Evolutionary conservation across 2,888 invertebrate genomes (phyloP).

Genomic region (Drosophila imparisetae): DNA sequence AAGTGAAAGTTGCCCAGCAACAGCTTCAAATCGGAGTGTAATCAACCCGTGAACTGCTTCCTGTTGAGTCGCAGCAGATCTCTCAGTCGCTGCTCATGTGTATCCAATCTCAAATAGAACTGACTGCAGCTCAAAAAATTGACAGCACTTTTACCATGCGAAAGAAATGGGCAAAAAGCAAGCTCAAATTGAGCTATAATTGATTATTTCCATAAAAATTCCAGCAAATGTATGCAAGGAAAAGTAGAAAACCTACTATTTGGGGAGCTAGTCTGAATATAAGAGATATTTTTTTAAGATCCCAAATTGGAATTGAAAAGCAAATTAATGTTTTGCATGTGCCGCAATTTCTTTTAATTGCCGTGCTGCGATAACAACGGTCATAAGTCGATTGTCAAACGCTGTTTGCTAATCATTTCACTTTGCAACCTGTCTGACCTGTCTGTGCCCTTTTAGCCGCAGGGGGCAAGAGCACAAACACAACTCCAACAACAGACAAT

Average conservation of each 20-base stretch:
- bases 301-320: not conserved
- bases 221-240: not conserved
- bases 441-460: not conserved
- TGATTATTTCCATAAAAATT: not conserved
- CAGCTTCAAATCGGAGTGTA: constrained; percentile 1
- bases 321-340: not conserved
- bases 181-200: not conserved
- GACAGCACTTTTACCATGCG: constrained; percentile 4
- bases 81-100: constrained; percentile 6
- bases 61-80: constrained; percentile 11
- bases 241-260: not conserved
- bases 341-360: constrained; percentile 14
- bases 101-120: constrained; percentile 9
- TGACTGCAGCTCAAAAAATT: not conserved
- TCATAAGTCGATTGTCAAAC: not conserved
- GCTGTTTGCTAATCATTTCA: not conserved
- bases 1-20: constrained; percentile 49
- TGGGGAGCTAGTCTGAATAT: not conserved
- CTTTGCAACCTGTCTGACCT: not conserved
- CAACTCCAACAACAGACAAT: not conserved
- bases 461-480: constrained; percentile 1
- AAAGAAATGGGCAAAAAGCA: not conserved
- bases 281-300: not conserved
- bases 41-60: constrained; percentile 31
- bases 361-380: constrained; percentile 4